phyloP scores from a whole-genome alignment of 2,888 invertebrate genomes.

The Petrolisthes cinctipes region DNA sequence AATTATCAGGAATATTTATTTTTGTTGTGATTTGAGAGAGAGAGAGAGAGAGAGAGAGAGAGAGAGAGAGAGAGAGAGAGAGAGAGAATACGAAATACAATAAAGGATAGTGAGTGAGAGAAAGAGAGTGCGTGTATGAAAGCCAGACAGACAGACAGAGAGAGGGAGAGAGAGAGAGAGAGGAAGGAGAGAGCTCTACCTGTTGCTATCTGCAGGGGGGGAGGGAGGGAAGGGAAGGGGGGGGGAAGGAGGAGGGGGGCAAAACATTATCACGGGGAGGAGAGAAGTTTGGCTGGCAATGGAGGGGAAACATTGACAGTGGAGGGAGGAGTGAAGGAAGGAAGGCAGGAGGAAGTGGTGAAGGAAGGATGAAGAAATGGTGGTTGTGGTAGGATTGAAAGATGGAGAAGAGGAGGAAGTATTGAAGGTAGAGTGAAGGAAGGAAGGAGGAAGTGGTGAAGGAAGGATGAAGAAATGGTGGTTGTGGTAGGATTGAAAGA shows the following conservation, averaged over 20 bases:
- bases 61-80: not conserved
- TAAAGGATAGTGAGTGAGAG: constrained; percentile 1
- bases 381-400: not conserved
- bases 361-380: not conserved
- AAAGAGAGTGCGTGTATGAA: not conserved
- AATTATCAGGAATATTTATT: not conserved
- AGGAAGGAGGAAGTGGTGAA: not conserved
- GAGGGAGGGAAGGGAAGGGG: not conserved
- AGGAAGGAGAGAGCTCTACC: constrained; percentile 5
- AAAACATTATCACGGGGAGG: not conserved
- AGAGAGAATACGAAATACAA: not conserved
- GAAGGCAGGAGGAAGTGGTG: not conserved
- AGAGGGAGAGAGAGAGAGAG: not conserved
- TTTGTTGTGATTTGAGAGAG: not conserved
- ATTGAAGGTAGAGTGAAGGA: not conserved
- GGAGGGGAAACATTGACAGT: constrained; percentile 1
- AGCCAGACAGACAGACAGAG: not conserved
- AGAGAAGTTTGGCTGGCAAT: constrained; percentile 15
- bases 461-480: not conserved
- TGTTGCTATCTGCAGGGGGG: constrained; percentile 10
- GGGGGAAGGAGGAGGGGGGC: not conserved
- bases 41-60: constrained; percentile 2
- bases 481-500: not conserved
- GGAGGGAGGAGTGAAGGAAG: not conserved
- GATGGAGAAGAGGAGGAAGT: not conserved